Percentiles rank a stretch among this genome's conserved stretches.
Conservation (phyloP, 2,113 vertebrate genomes). For the Pelobates fuscus region DNA sequence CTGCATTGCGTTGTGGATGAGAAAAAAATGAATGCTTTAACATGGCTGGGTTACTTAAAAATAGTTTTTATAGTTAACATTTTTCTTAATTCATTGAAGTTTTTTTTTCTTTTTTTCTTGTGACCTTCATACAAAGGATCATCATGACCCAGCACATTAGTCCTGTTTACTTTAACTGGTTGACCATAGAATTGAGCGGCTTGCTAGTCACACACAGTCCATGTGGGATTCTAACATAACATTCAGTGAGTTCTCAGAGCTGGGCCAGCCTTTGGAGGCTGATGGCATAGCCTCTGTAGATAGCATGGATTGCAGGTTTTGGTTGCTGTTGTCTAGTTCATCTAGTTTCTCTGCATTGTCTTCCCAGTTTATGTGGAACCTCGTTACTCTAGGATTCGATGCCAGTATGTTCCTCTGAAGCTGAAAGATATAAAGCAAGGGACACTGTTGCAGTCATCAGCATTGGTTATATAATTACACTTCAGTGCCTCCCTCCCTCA, state of each 20-base stretch:
- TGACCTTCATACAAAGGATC: too few species aligned
- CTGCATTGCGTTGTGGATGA: too few species aligned
- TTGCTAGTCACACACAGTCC: conserved; percentile 79
- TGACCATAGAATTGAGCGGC: conserved; percentile 2
- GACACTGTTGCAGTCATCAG: not conserved
- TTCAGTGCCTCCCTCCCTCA: too few species aligned
- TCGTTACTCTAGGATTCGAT: conserved; percentile 81
- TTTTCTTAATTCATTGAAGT: too few species aligned
- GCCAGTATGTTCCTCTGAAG: conserved; percentile 83
- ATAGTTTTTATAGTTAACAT: too few species aligned
- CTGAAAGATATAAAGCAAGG: conserved; percentile 54
- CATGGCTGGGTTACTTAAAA: not conserved
- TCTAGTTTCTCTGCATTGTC: conserved; percentile 82
- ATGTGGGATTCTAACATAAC: conserved; percentile 83
- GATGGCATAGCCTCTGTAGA: conserved; percentile 78
- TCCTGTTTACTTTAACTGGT: not conserved
- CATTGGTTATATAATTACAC: too few species aligned
- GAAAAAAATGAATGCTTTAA: too few species aligned
- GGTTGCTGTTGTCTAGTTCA: conserved; percentile 78
- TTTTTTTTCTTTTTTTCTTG: not conserved
- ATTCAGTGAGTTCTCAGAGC: conserved; percentile 79
- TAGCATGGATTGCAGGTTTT: conserved; percentile 78
- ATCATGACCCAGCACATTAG: too few species aligned
- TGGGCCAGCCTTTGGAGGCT: conserved; percentile 79
- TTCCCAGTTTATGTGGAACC: conserved; percentile 85